Evolutionary conservation across 2,888 invertebrate genomes (phyloP).

Genomic region (Aromia moschata): DNA sequence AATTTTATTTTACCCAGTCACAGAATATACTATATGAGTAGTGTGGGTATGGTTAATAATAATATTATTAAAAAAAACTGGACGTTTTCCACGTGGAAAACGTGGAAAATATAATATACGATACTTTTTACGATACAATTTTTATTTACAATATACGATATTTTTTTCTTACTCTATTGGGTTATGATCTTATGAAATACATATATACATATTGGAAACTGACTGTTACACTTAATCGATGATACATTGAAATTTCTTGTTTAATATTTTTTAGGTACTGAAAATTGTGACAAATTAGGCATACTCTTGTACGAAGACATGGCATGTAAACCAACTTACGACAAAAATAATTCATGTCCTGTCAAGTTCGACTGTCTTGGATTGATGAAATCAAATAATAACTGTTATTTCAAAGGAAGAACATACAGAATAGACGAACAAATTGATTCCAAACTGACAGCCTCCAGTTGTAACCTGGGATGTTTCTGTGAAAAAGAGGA

Average conservation of each 20-base stretch:
- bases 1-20: too few relatives aligned
- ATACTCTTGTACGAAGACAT: slow-evolving; percentile 42
- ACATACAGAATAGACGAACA: slow-evolving; percentile 36
- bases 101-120: too few relatives aligned
- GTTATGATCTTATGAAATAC: neutral
- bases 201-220: neutral
- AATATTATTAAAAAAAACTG: too few relatives aligned
- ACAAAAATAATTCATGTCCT: slow-evolving; percentile 30
- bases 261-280: neutral
- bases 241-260: neutral
- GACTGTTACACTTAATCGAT: neutral
- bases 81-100: too few relatives aligned
- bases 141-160: too few relatives aligned
- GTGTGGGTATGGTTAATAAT: too few relatives aligned
- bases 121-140: too few relatives aligned
- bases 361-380: slow-evolving; percentile 39
- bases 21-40: too few relatives aligned
- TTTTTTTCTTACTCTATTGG: neutral
- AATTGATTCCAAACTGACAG: slow-evolving; percentile 33
- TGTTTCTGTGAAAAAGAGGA: slow-evolving; percentile 38
- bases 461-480: slow-evolving; percentile 38
- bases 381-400: slow-evolving; percentile 35
- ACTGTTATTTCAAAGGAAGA: slow-evolving; percentile 41
- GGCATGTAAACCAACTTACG: slow-evolving; percentile 36
- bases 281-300: slow-evolving; percentile 37